Base-by-base conservation (phyloP, 1,140 invertebrate species). In the Cherax destructor region DNA sequence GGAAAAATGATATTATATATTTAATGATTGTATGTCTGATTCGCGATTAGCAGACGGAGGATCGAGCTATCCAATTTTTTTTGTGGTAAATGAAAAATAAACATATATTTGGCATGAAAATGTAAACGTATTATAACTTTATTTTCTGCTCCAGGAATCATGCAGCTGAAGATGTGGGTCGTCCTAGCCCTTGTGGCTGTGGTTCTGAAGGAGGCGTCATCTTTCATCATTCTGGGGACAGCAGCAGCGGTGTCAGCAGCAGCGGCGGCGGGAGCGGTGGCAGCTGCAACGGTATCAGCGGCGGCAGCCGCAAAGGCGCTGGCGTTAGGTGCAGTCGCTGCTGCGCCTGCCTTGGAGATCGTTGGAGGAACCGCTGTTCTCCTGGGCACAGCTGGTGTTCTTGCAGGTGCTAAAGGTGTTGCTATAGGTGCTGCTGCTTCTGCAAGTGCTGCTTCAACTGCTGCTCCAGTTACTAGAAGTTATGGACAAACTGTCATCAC, bases 131-230 rank as follows among this genome's bases (percentile, higher is more conserved):
- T 56, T 13, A 5, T 56, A 4, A 56, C 52, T 5, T 6, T 65
- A 65, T 21, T 74, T 6, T 74, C 21, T 47, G 21, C 49, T 41
- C 49, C 16, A 56, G 65, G 61, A 21, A 78, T 30, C 30, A 88
- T 88, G 87, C 61, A 83, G 87, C 78, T 81, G 78, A 88, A 78
- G 87, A 69, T 50, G 24, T 88, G 87, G 87, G 50, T 88, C 49
- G 47, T 49, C 47, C 21, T 50, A 18, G 87, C 47, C 47, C 21
- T 83, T 6, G 47, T 56, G 78, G 87, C 59, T 41, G 78, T 24
- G 59, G 4, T 72, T 1, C 18, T 88, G 79, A 21, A 81, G 6
- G 21, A 72, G 47, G 87, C 65, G 30, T 11, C 65, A 11, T 79
- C 87, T 16, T 30, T 81, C 79, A 56, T 81, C 61, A 49, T 88